Base-by-base conservation (phyloP, 2,888 invertebrate genomes). In the Epinotia nisella region DNA sequence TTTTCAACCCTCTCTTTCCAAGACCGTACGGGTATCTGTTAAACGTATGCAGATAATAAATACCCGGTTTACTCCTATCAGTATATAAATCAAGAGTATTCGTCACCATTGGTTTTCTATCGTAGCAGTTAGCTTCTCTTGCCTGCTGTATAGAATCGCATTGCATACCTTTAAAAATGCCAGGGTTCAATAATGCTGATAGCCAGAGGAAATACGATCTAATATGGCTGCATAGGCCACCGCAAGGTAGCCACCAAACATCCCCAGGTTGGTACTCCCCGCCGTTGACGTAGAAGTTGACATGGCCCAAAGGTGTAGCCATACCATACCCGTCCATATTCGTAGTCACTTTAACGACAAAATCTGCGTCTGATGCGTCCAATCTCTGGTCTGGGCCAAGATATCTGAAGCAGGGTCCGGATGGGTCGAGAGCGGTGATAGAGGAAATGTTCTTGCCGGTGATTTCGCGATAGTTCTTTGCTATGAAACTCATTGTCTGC, bases 341-440 rank as follows among this genome's bases (percentile, higher is more conserved):
- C 0, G 91, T 91, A 2, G 77, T 73, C 0, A 92, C 55, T 0
- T 87, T 80, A 11, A 89, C 87, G 0, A 92, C 90, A 39, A 90
- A 89, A 59, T 91, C 90, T 0, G 89, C 91, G 45, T 92, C 91
- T 0, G 81, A 77, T 56, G 81, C 78, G 51, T 91, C 90, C 0
- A 92, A 75, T 51, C 91, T 80, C 0, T 86, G 81, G 3, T 87
- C 83, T 2, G 91, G 88, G 0, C 82, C 83, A 0, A 87, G 79
- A 71, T 88, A 84, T 9, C 91, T 83, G 76, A 91, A 92, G 78
- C 91, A 92, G 1, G 90, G 90, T 0, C 91, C 91, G 1, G 89
- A 75, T 0, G 91, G 90, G 9, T 92, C 91, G 2, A 92, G 65
- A 0, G 81, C 91, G n/a, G n/a, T 0, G 87, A 89, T 13, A 84